Base-by-base conservation (phyloP, 92 coral and sea anemone genomes). In the Plumapathes pennacea region DNA sequence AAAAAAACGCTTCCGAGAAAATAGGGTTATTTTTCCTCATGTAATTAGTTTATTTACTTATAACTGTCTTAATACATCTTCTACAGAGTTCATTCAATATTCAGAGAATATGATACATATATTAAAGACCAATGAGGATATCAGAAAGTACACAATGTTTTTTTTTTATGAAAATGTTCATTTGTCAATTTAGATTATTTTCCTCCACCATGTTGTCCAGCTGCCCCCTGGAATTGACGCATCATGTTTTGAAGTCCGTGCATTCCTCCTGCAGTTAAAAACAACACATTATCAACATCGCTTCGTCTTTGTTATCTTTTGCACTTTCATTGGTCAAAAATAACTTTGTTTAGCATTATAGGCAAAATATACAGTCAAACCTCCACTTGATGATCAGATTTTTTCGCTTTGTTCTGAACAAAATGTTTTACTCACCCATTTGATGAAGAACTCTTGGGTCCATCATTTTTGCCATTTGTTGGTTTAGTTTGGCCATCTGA, bases 401-500 rank as follows among this genome's bases (percentile, higher is more conserved):
- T n/a, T n/a, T n/a, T n/a, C n/a, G n/a, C 40, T 8, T 34, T 34
- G 40, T 34, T 8, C n/a, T 34, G 40, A 34, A n/a, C 40, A 34
- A 34, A 34, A 34, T 34, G 25, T 46, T 11, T 15, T 33, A 55
- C 94, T 72, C 28, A 94, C 99, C 99, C 99, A 94, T 94, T 59
- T 94, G 99, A 43, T 94, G 99, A n/a, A 94, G 62, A 2, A 94
- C 99, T 37, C 99, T 72, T 1, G 99, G 99, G 29, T 94, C 99
- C 99, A 94, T 94, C 99, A 94, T 94, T 54, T 86, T 80, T 4
- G 99, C 99, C 99, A 94, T 94, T 67, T 94, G 99, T 67, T 94
- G 99, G 45, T 94, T 94, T 32, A 94, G 96, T 77, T 90, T 94
- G 12, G 96, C 90, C 94, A 94, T 84, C 57, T 94, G 99, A 1